A percentile compares a stretch with the other conserved stretches of the same genome.
Conservation (phyloP, 1,140 invertebrate genomes). For the Drosophila pandora region DNA sequence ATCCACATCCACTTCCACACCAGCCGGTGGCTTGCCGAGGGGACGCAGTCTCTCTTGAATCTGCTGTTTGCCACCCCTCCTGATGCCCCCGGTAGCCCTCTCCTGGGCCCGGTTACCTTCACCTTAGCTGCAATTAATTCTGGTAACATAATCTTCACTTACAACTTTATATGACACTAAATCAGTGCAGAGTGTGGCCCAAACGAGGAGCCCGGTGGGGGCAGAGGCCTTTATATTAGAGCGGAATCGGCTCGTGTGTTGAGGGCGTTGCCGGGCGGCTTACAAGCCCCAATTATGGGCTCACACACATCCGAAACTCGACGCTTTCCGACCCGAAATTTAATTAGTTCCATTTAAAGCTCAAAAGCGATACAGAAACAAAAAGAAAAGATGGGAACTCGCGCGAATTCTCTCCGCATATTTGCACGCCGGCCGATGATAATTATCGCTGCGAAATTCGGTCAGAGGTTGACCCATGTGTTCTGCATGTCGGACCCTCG, state of each 20-base stretch:
- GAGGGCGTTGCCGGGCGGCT: constrained; percentile 41
- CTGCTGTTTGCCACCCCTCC: constrained; percentile 1
- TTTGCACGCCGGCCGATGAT: constrained; percentile 78
- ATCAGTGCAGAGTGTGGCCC: constrained; percentile 59
- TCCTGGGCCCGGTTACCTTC: constrained; percentile 57
- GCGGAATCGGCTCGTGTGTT: constrained; percentile 27
- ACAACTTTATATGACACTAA: constrained; percentile 82
- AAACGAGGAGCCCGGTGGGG: not conserved
- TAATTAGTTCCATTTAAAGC: constrained; percentile 79
- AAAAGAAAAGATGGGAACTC: constrained; percentile 18
- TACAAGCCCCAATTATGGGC: constrained; percentile 54
- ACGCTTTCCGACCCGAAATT: constrained; percentile 66
- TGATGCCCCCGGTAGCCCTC: not conserved
- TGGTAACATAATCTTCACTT: constrained; percentile 82
- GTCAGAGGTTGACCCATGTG: constrained; percentile 72
- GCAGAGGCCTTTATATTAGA: constrained; percentile 36
- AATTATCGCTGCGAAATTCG: constrained; percentile 77
- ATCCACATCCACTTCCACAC: constrained; percentile 14
- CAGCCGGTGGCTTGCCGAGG: constrained; percentile 15
- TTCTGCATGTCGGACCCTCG: constrained; percentile 69
- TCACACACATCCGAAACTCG: constrained; percentile 55
- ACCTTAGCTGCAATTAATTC: constrained; percentile 80
- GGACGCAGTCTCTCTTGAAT: constrained; percentile 32
- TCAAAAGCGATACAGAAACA: constrained; percentile 30
- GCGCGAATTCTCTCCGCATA: constrained; percentile 64